phyloP scores from a whole-genome alignment of 2,888 invertebrate species.

The Drosophila mulleri region DNA sequence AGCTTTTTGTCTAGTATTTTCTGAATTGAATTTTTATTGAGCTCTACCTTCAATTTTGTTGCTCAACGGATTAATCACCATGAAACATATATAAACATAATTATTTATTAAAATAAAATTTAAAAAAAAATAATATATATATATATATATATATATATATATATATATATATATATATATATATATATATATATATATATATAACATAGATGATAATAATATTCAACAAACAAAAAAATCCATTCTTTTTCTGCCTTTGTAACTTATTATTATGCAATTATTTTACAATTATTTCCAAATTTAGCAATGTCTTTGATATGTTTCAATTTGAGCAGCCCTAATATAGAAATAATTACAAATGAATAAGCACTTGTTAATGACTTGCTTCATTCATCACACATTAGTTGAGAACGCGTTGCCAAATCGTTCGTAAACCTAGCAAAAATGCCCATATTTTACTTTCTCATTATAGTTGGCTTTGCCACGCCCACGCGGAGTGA shows the following conservation, averaged over 20 bases:
- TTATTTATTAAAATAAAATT: too few relatives aligned
- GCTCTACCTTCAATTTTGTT: too few relatives aligned
- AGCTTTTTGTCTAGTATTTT: background rate
- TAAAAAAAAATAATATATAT: too few relatives aligned
- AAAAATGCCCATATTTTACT: background rate
- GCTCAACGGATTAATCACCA: too few relatives aligned
- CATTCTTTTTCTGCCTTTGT: background rate
- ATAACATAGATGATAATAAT: background rate
- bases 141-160: too few relatives aligned
- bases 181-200: too few relatives aligned
- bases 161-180: too few relatives aligned
- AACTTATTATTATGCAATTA: background rate
- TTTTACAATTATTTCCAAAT: background rate
- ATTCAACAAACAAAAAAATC: fast-evolving
- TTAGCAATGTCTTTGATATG: too few relatives aligned
- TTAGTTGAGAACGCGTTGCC: background rate
- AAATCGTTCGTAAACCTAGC: background rate
- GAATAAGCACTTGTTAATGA: background rate
- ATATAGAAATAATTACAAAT: constrained; percentile 4
- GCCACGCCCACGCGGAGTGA: background rate
- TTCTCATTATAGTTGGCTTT: background rate
- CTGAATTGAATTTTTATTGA: too few relatives aligned
- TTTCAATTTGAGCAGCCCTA: background rate
- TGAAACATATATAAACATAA: too few relatives aligned
- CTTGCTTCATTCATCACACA: background rate